Base-by-base conservation (phyloP, 2,888 invertebrate species). In the Melipona beecheii region DNA sequence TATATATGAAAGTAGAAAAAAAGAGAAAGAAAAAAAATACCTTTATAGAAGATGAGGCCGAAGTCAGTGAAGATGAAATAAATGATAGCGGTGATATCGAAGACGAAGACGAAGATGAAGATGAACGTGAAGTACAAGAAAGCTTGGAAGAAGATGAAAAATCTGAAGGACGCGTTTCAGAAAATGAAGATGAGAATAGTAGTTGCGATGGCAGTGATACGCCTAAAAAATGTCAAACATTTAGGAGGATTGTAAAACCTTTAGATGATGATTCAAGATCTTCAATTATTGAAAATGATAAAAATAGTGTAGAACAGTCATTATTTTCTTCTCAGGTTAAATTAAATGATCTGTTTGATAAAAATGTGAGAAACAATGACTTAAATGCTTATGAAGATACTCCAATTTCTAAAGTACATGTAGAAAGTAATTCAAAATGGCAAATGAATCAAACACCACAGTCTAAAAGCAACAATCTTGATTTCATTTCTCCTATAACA, bases 11-110 rank as follows among this genome's bases (percentile, higher is more conserved):
- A 21, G 92, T 91, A 21, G 92, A 83, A 89, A 92, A 89, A 36
- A 80, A 73, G 68, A 83, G 15, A 19, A 72, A 65, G 50, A 82
- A 65, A 81, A 83, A n/a, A 78, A 93, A 89, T 71, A 91, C 91
- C 9, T 95, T 95, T 90, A 91, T 94, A 71, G 95, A 95, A 86
- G 95, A 95, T 36, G 96, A 96, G 87, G 95, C 95, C 88, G 95
- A 95, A 77, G 92, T 93, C 31, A 94, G 94, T 62, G 93, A 95
- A 49, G 95, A 95, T 77, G 95, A 95, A 66, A 95, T 92, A 77
- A 86, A 89, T 50, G 89, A 88, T 54, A 87, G 86, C 31, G 85
- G 83, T 36, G 85, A 76, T 24, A 81, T 82, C 11, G 75, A 75
- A 9, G 78, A 89, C 13, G 80, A 84, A 2, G 86, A 83, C 79